phyloP scores from a whole-genome alignment of 2,888 invertebrate genomes.

The Ctena decussata region DNA sequence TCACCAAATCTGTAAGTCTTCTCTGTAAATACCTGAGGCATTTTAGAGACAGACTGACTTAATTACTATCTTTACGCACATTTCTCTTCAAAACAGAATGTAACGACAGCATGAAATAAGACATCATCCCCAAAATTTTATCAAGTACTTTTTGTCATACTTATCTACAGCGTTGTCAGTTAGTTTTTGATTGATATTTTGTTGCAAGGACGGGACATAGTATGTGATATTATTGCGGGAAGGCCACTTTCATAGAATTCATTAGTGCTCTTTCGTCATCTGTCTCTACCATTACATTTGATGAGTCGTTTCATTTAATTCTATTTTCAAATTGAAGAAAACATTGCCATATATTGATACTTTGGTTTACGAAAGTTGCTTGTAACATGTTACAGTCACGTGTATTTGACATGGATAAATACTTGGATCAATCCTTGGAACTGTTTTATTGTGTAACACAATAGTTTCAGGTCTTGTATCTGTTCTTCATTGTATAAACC shows the following conservation, averaged over 20 bases:
- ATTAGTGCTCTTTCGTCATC: conserved; percentile 35
- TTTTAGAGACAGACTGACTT: not conserved
- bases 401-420: conserved; percentile 49
- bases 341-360: conserved; percentile 41
- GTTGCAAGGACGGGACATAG: conserved; percentile 21
- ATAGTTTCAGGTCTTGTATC: conserved; percentile 14
- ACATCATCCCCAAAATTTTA: conserved; percentile 34
- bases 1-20: not conserved
- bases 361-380: conserved; percentile 29
- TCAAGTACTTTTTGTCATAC: conserved; percentile 16
- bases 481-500: conserved; percentile 11
- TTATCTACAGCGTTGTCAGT: conserved; percentile 28
- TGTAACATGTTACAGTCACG: conserved; percentile 52
- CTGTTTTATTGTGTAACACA: conserved; percentile 49
- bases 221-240: conserved; percentile 25
- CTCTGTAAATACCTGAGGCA: conserved; percentile 2
- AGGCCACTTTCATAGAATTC: not conserved
- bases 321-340: conserved; percentile 41
- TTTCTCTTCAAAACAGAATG: conserved; percentile 25
- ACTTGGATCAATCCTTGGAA: conserved; percentile 46
- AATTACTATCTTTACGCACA: not conserved
- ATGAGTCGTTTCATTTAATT: conserved; percentile 10
- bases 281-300: conserved; percentile 16
- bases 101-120: conserved; percentile 19
- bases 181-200: not conserved